These are phyloP conservation scores for Sipha flava DNA, from an alignment of 1,140 invertebrate species.

Conservation along the genomic window DNA sequence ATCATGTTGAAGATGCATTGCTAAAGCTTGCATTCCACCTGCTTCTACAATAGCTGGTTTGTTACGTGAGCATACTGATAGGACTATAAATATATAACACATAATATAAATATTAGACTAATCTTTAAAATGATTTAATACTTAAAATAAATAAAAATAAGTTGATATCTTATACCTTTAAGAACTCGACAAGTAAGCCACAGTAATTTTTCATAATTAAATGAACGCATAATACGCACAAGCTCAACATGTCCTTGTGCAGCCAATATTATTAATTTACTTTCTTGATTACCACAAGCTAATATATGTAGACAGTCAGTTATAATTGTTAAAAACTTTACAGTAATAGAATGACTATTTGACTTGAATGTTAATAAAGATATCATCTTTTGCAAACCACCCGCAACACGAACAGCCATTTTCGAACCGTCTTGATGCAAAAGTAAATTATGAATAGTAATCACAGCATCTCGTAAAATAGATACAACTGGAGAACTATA, in stretches of 20 bases:
- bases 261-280: constrained; percentile 93
- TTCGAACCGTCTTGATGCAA: constrained; percentile 97
- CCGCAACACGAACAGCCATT: constrained; percentile 91
- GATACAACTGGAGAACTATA: constrained; percentile 83
- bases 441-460: constrained; percentile 93
- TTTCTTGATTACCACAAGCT: constrained; percentile 96
- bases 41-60: constrained; percentile 96
- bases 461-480: constrained; percentile 96
- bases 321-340: constrained; percentile 94
- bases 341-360: constrained; percentile 74
- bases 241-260: constrained; percentile 93
- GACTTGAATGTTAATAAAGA: constrained; percentile 56
- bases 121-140: neutral
- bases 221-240: constrained; percentile 92
- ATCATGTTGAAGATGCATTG: constrained; percentile 87
- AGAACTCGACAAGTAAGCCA: constrained; percentile 97
- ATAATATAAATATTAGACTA: neutral
- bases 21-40: constrained; percentile 94
- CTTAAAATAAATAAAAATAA: neutral
- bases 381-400: constrained; percentile 97
- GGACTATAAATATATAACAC: constrained; percentile 47
- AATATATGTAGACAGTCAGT: constrained; percentile 97
- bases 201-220: constrained; percentile 94
- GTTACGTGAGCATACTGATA: constrained; percentile 95
- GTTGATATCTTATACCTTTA: constrained; percentile 55